Conservation (phyloP, 2,113 vertebrate genomes). For the Pseudonaja textilis region DNA sequence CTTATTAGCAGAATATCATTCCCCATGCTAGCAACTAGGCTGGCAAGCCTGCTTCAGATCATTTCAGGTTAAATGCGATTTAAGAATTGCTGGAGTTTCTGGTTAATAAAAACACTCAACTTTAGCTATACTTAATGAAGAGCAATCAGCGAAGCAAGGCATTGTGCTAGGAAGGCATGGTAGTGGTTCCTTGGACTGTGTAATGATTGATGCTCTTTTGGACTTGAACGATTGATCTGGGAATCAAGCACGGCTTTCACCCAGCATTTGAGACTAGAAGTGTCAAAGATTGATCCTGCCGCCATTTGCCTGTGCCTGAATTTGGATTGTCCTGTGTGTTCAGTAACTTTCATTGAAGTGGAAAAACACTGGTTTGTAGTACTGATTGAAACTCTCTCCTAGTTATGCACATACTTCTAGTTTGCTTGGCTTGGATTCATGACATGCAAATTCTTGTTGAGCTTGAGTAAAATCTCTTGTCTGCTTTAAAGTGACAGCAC, state of each 20-base stretch:
- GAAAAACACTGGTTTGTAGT: not conserved
- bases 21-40: not conserved
- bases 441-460: not conserved
- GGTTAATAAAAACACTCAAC: not conserved
- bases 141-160: not conserved
- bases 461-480: not conserved
- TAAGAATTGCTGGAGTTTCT: not conserved
- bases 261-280: not conserved
- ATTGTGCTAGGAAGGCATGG: not conserved
- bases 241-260: not conserved
- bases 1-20: not conserved
- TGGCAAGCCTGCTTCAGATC: not conserved
- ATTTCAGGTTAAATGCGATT: not conserved
- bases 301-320: not conserved
- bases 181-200: not conserved
- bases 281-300: not conserved
- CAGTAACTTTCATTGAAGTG: not conserved
- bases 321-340: not conserved
- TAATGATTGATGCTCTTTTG: not conserved
- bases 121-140: not conserved
- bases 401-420: not conserved
- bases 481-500: not conserved
- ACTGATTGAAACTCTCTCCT: not conserved
- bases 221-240: not conserved
- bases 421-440: not conserved